phyloP scores from a whole-genome alignment of 2,888 invertebrate species.

The Patella ulyssiponensis region DNA sequence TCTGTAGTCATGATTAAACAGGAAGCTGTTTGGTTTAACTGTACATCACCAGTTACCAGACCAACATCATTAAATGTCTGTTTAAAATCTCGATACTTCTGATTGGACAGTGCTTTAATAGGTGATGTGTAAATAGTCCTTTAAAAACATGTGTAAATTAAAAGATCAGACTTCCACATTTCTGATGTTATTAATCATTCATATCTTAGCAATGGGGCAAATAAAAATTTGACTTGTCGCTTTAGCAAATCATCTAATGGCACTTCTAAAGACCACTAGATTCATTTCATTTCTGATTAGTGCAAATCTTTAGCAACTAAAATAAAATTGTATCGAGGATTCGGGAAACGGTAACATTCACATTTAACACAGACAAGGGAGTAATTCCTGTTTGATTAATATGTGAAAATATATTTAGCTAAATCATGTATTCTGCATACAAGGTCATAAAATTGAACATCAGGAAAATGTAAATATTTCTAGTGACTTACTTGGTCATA shows the following conservation, averaged over 20 bases:
- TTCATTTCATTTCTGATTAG: too few species aligned
- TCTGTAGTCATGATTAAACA: conserved; percentile 99
- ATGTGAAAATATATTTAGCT: neutral
- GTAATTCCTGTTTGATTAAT: too few species aligned
- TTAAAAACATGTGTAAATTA: conserved; percentile 19
- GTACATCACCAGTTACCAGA: conserved; percentile 81
- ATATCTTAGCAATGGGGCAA: too few species aligned
- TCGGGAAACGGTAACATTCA: too few species aligned
- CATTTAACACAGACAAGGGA: too few species aligned
- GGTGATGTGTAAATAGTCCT: conserved; percentile 94
- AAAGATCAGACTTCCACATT: too few species aligned
- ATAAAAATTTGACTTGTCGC: too few species aligned
- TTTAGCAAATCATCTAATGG: too few species aligned
- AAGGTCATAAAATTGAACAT: neutral
- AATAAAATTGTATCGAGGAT: too few species aligned
- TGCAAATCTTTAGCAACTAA: too few species aligned
- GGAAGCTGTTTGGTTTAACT: conserved; percentile 92
- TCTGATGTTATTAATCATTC: too few species aligned
- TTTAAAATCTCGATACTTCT: conserved; percentile 98
- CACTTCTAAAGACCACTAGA: too few species aligned
- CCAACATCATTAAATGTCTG: conserved; percentile 79
- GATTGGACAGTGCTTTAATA: conserved; percentile 98
- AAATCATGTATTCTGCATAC: neutral
- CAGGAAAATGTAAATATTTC: neutral
- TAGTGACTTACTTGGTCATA: conserved; percentile 81